Evolutionary conservation across 1,140 invertebrate genomes (phyloP), one percentile per base, ranked within the genome.

Genomic region (Drosophila insularis): DNA sequence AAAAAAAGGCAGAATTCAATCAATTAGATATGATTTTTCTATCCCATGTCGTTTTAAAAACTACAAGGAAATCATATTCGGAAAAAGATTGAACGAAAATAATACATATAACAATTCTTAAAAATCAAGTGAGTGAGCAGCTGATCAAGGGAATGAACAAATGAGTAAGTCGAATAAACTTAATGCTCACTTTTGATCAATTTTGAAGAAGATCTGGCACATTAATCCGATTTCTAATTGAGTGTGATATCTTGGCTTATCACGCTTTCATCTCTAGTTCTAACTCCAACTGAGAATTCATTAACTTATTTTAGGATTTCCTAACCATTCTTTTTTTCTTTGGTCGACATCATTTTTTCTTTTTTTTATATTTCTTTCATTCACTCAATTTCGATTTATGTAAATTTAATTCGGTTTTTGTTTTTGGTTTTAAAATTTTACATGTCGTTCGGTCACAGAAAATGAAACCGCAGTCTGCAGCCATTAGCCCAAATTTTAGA

Each of bases 401-500:
- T 31, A 46, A 68, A 72, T 85, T 50, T 50, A 21, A 50, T 50
- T 7, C 17, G 19, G 32, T 65, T 53, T 43, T 31, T 56, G 65
- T 74, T 68, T 54, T 53, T 66, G 17, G 14, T 21, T 50, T 21
- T 21, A 50, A 11, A 50, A 50, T 50, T 50, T 10, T 50, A 50
- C 11, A 50, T 21, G 21, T 50, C 17, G 7, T 50, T 50, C 43
- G 43, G 43, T 37, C 62, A 75, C 62, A 55, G 71, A 70, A 65
- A 81, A 55, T 40, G 61, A 60, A 76, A 68, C 71, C 78, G 55
- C 69, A 80, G 76, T 59, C 73, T 59, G 55, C 68, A 75, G 78
- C 67, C 69, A 89, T 90, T 89, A 85, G 80, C 84, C 84, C 68
- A 89, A 80, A 78, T 89, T 78, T 17, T 50, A 50, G 43, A 50